Conservation (phyloP, 2,888 invertebrate species). For the Monochamus alternatus region DNA sequence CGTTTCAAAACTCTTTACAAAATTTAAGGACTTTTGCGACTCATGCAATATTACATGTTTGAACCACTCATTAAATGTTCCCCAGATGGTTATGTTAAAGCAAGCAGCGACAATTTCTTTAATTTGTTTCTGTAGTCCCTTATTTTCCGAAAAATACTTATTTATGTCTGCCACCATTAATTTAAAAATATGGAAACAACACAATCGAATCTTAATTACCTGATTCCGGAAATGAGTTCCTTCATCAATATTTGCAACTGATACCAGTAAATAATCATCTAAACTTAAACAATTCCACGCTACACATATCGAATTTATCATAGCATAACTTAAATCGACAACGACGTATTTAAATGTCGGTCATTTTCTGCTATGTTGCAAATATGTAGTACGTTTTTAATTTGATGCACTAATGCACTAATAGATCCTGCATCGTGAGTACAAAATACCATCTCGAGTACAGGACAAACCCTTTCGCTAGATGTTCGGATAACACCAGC, state of each 20-base stretch:
- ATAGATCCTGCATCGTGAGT: not conserved
- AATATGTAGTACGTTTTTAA: not conserved
- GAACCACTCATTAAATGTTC: too few species aligned
- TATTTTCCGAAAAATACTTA: not conserved
- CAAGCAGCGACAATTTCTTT: not conserved
- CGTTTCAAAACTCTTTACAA: too few species aligned
- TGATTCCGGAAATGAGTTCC: not conserved
- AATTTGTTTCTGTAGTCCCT: not conserved
- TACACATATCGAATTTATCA: not conserved
- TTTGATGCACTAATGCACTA: not conserved
- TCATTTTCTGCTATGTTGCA: not conserved
- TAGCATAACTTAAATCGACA: not conserved
- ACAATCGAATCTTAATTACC: not conserved
- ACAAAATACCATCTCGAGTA: slow-evolving; percentile 2
- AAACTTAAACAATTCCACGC: not conserved
- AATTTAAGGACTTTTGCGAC: too few species aligned
- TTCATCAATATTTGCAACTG: not conserved
- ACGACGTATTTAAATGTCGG: not conserved
- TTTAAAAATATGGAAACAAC: not conserved
- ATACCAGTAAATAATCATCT: not conserved
- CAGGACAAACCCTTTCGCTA: not conserved
- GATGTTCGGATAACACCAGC: not conserved
- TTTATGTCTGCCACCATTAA: not conserved
- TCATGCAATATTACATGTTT: too few species aligned
- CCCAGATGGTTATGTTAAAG: not conserved